phyloP scores from a whole-genome alignment of 2,888 invertebrate species.

The Pogonocherus hispidulus region DNA sequence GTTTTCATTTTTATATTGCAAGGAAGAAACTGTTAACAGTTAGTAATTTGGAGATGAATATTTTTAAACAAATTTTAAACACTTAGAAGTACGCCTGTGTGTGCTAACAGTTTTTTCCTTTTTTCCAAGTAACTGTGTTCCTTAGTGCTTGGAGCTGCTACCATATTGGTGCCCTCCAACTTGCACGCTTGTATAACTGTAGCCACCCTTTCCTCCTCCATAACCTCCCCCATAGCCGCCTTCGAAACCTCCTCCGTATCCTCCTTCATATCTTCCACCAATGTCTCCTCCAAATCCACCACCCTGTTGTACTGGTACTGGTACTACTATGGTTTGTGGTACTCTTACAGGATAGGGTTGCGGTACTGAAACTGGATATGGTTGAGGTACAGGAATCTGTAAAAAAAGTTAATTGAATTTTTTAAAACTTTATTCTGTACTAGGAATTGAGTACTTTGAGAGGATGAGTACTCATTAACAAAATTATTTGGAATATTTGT shows the following conservation, averaged over 20 bases:
- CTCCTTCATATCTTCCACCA: conserved; percentile 56
- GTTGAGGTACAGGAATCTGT: conserved; percentile 55
- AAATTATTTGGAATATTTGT: too few species aligned
- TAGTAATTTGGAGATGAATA: too few species aligned
- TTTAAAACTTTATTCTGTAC: too few species aligned
- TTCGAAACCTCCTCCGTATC: conserved; percentile 33
- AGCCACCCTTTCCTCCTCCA: conserved; percentile 54
- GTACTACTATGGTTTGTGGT: conserved; percentile 53
- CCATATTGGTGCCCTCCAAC: conserved; percentile 56
- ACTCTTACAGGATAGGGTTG: conserved; percentile 59
- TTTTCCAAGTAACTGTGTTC: not conserved
- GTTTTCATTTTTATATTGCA: too few species aligned
- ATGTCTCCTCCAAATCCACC: conserved; percentile 35
- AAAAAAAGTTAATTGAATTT: conserved; percentile 9
- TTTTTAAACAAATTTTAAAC: too few species aligned
- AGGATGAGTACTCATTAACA: too few species aligned
- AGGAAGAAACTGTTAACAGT: too few species aligned
- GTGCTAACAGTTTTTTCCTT: not conserved
- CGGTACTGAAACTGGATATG: conserved; percentile 55
- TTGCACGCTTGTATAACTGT: conserved; percentile 59
- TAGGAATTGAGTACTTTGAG: too few species aligned
- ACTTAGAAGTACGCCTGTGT: too few species aligned
- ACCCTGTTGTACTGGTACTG: conserved; percentile 52
- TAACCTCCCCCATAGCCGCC: conserved; percentile 27
- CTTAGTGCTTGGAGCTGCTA: conserved; percentile 53